These are phyloP conservation scores for Bilobella aurantiaca DNA, from an alignment of 1,140 invertebrate genomes.

Conservation along the genomic window DNA sequence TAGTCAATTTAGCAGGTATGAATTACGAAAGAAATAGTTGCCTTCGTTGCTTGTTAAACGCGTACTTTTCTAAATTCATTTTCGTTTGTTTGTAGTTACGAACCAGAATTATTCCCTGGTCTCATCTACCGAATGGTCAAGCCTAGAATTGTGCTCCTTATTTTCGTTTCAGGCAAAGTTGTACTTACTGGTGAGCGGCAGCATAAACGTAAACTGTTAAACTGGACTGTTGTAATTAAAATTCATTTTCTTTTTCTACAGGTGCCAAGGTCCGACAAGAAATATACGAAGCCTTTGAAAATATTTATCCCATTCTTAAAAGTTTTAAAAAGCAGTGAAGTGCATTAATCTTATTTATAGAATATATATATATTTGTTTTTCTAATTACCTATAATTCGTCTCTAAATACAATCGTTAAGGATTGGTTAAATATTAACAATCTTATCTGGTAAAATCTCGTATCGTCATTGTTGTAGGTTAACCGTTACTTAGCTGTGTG, in stretches of 20 bases:
- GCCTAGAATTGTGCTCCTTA: constrained; percentile 95
- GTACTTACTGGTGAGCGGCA: constrained; percentile 70
- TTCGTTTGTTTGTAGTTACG: constrained; percentile 50
- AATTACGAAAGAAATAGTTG: background rate
- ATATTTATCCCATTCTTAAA: constrained; percentile 98
- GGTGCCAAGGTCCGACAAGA: constrained; percentile 96
- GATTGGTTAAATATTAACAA: too few species aligned
- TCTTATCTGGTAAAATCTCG: too few species aligned
- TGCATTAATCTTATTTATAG: background rate
- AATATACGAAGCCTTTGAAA: constrained; percentile 99
- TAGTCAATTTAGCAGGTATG: constrained; percentile 85
- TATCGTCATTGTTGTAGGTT: too few species aligned
- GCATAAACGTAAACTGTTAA: too few species aligned
- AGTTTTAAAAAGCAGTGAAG: constrained; percentile 88
- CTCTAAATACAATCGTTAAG: too few species aligned
- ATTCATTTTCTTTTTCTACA: constrained; percentile 42
- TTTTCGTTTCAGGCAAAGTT: constrained; percentile 98
- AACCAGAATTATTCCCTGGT: constrained; percentile 92
- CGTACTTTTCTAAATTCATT: background rate
- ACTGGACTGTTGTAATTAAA: too few species aligned
- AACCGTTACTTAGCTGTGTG: too few species aligned
- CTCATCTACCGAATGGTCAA: constrained; percentile 99
- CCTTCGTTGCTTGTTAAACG: background rate
- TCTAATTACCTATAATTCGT: too few species aligned
- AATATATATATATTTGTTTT: background rate